Percentiles rank a stretch among this genome's conserved stretches.
Conservation (phyloP, 2,888 invertebrate genomes). For the Ditula angustiorana region DNA sequence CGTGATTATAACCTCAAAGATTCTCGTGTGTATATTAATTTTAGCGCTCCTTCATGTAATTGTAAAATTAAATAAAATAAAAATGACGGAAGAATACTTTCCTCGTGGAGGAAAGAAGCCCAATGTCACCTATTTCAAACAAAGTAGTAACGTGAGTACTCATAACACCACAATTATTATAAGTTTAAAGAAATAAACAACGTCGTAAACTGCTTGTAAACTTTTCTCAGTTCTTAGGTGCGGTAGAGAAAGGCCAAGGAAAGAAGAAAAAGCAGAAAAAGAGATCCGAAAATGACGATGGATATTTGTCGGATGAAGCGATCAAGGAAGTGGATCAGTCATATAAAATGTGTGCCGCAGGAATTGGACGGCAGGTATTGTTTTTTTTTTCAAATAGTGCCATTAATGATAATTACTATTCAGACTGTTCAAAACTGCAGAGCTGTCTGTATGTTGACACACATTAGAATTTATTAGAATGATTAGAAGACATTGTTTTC, state of each 20-base stretch:
- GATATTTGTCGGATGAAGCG: conserved; percentile 75
- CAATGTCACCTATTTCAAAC: conserved; percentile 71
- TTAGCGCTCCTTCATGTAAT: no score
- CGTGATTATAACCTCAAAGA: conserved; percentile 57
- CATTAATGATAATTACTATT: no score
- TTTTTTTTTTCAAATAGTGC: neutral
- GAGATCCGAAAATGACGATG: conserved; percentile 73
- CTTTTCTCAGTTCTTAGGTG: conserved; percentile 66
- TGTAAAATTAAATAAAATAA: conserved; percentile 64
- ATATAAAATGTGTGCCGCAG: conserved; percentile 66
- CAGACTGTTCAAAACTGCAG: no score
- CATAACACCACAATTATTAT: neutral
- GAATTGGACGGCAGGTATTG: conserved; percentile 66
- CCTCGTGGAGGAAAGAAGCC: conserved; percentile 85
- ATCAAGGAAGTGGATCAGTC: conserved; percentile 64
- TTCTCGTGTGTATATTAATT: conserved; percentile 46
- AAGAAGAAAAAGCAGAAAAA: conserved; percentile 71
- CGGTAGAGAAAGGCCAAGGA: conserved; percentile 71
- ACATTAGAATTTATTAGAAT: no score
- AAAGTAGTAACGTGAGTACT: conserved; percentile 72
- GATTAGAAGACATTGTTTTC: no score
- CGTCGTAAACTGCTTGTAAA: neutral
- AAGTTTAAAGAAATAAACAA: neutral
- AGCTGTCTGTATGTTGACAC: no score
- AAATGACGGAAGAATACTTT: conserved; percentile 82